phyloP scores from a whole-genome alignment of 2,113 vertebrate genomes.

The Pterophyllum scalare region DNA sequence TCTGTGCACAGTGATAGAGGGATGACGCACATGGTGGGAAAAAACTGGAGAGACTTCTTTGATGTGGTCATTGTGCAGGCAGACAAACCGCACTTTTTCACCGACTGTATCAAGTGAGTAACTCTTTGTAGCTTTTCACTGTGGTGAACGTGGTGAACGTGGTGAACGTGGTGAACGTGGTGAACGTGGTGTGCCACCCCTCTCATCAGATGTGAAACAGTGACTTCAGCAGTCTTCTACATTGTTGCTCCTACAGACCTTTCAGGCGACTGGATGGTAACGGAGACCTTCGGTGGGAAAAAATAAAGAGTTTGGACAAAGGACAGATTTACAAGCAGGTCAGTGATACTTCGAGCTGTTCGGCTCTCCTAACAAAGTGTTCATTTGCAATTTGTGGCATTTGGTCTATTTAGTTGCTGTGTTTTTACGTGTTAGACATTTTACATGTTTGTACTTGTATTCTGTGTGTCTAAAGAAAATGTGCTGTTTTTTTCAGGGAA shows the following conservation, averaged over 20 bases:
- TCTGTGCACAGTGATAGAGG: constrained; percentile 82
- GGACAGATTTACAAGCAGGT: constrained; percentile 89
- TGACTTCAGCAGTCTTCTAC: neutral
- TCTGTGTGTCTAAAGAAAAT: neutral
- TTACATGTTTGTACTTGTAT: neutral
- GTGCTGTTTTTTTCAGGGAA: constrained; percentile 83
- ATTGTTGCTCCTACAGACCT: constrained; percentile 70
- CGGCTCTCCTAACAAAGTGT: neutral
- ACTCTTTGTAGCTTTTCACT: neutral
- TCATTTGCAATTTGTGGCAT: neutral
- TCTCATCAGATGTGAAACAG: neutral
- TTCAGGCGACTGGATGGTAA: constrained; percentile 85
- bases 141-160: neutral
- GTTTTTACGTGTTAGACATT: neutral
- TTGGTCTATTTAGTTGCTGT: neutral
- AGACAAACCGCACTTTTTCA: constrained; percentile 89
- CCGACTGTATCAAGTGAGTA: constrained; percentile 87
- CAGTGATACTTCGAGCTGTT: neutral
- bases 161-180: neutral
- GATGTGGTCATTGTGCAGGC: constrained; percentile 88
- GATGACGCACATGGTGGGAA: constrained; percentile 88
- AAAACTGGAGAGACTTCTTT: constrained; percentile 88
- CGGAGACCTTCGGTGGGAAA: constrained; percentile 86
- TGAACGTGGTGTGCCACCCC: neutral
- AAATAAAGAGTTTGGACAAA: constrained; percentile 84